Base-by-base conservation (phyloP, 2,797 vertebrate genomes). In the Pampus argenteus region DNA sequence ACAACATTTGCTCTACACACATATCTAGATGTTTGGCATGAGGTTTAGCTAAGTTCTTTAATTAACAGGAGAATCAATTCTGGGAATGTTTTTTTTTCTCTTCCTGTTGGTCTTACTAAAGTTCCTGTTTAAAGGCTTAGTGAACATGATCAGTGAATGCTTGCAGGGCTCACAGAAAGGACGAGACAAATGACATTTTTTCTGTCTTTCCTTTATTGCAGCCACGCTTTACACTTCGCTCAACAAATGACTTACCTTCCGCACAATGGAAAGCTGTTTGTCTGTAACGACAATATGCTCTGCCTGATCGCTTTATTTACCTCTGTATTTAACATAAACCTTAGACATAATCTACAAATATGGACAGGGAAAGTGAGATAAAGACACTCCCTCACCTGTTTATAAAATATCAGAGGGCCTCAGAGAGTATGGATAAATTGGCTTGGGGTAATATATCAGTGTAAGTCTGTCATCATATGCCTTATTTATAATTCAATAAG, bases 241-340 rank as follows among this genome's bases (percentile, higher is more conserved):
- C 9, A 17, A 22, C 26, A 20, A 10, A 25, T 9, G n/a, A 23
- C 26, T 64, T 67, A 64, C 81, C 58, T 67, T 38, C 40, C 31
- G 61, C 62, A 26, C 20, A 66, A 42, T 44, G 36, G 29, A 58
- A 56, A 74, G 76, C 51, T 76, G 48, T 20, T 80, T 75, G 57
- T 71, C 66, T 54, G 40, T 64, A 61, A 74, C 47, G 2, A 34
- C 48, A 70, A 57, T 38, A 7, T 3, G 18, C 17, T 38, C 52
- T 22, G 11, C 62, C 57, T 7, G 3, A 71, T 65, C 2, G 9
- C 47, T 29, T 62, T 14, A 61, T 52, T 49, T 31, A 26, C 51
- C 26, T 57, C 47, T 26, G 34, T 59, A n/a, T 74, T 51, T 55
- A 66, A 71, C 42, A 51, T 59, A 58, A 65, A 34, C 22, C 67